Evolutionary conservation across 2,113 vertebrate genomes (phyloP), one percentile per base, ranked within the genome.

Genomic region (Pelobates fuscus): DNA sequence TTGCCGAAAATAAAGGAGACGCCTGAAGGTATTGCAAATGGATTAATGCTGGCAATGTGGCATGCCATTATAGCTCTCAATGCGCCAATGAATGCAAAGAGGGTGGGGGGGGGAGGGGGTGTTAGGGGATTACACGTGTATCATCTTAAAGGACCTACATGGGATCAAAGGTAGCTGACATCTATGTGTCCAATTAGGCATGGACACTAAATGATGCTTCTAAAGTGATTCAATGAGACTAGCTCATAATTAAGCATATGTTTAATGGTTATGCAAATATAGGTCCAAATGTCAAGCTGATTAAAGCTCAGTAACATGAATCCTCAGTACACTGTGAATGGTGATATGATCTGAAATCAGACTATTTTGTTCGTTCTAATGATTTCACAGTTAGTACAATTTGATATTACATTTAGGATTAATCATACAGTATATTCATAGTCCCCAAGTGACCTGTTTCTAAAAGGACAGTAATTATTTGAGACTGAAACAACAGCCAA

Each of bases 1-100:
- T 72, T 60, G 44, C 59, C 14, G 17, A 24, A 72, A 62, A 63
- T 71, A 71, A 71, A 71, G 58, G 12, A 15, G 17, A 71, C 59
- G 8, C 11, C 57, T 21, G 69, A 46, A 27, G 69, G 70, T 72
- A 20, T 24, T 62, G 60, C 46, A 62, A 62, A 62, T 62, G 43
- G 24, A 52, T 6, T 6, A 37, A 23, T 43, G 12, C 12, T 20
- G 67, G 37, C 20, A 11, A 15, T 43, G 23, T 24, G 57, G 24
- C 23, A 17, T 18, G 12, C 14, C 17, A 2, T 60, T n/a, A 44
- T 15, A 18, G 29, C 37, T 37, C 57, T n/a, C 55, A 44, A 8
- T 27, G 68, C 32, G 17, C 29, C 15, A 27, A 27, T 24, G 6
- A 20, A 23, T 10, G 5, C 52, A 55, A 17, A 23, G 52, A 5